A percentile compares a stretch with the other conserved stretches of the same genome.
Conservation (phyloP, 1,140 invertebrate genomes). For the Bombus ignitus region DNA sequence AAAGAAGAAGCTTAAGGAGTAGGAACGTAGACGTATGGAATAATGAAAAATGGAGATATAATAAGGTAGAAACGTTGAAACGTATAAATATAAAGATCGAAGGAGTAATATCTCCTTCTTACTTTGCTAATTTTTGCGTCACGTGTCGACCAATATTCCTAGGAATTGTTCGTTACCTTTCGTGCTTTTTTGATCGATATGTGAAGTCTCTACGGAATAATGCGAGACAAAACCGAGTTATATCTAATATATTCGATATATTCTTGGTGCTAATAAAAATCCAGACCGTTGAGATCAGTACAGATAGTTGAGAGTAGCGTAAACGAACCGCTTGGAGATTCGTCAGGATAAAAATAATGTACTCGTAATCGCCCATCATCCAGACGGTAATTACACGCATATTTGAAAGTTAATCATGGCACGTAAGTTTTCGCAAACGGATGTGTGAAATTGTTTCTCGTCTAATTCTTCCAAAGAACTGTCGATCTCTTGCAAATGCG, state of each 20-base stretch:
- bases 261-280: not conserved
- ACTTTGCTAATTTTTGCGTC: not conserved
- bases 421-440: not conserved
- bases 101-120: not conserved
- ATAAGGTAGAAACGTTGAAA: not conserved
- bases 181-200: not conserved
- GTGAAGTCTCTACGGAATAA: no score
- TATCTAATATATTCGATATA: no score
- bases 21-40: no score
- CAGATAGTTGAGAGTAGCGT: not conserved
- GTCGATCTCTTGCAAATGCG: no score
- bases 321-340: not conserved
- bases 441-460: not conserved
- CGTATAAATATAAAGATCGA: no score
- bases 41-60: not conserved
- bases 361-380: not conserved
- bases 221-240: no score
- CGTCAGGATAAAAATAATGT: not conserved
- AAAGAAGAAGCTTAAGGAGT: no score
- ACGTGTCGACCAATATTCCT: no score
- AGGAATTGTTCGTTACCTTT: not conserved
- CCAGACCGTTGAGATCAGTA: not conserved
- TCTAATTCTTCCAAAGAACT: not conserved
- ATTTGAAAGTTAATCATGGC: not conserved
- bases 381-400: not conserved